Evolutionary conservation across 2,797 vertebrate genomes (phyloP).

Genomic region (Enteromius radiatus): DNA sequence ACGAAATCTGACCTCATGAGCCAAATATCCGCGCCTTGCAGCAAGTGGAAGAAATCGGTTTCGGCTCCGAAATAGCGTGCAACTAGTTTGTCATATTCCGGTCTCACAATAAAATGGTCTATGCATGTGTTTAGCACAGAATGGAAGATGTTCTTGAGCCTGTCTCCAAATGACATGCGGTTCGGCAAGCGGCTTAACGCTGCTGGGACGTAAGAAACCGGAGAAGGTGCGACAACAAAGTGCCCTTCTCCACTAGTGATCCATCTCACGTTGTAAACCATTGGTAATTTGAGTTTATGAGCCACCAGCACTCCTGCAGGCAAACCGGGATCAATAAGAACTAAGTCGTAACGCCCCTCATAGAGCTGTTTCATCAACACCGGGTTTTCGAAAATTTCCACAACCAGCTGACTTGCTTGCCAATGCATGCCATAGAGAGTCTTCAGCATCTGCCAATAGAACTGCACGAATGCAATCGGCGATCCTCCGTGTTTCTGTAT

Average conservation of each 20-base stretch:
- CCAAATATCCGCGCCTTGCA: slow-evolving; percentile 76
- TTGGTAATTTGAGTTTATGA: slow-evolving; percentile 73
- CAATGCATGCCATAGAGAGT: slow-evolving; percentile 62
- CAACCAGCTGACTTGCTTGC: slow-evolving; percentile 68
- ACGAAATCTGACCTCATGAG: slow-evolving; percentile 81
- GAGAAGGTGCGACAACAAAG: slow-evolving; percentile 73
- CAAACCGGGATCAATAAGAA: slow-evolving; percentile 73
- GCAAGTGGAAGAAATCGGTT: slow-evolving; percentile 72
- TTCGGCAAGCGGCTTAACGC: slow-evolving; percentile 55
- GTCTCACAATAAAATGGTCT: slow-evolving; percentile 62
- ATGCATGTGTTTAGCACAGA: slow-evolving; percentile 63
- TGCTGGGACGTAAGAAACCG: slow-evolving; percentile 73
- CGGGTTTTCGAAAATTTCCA: slow-evolving; percentile 73
- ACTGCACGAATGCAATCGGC: slow-evolving; percentile 41
- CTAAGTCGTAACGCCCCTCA: slow-evolving; percentile 69
- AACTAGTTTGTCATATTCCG: slow-evolving; percentile 68
- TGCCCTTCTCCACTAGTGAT: slow-evolving; percentile 75
- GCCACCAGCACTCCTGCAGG: slow-evolving; percentile 74
- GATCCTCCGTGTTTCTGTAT: slow-evolving; percentile 61
- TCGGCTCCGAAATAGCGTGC: slow-evolving; percentile 71
- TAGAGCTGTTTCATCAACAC: slow-evolving; percentile 68
- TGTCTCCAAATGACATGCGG: slow-evolving; percentile 72
- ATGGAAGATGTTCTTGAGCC: slow-evolving; percentile 66
- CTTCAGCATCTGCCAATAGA: slow-evolving; percentile 67
- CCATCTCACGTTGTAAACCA: slow-evolving; percentile 73